Evolutionary conservation across 2,888 invertebrate species (phyloP).

Genomic region (Epicampocera succincta): DNA sequence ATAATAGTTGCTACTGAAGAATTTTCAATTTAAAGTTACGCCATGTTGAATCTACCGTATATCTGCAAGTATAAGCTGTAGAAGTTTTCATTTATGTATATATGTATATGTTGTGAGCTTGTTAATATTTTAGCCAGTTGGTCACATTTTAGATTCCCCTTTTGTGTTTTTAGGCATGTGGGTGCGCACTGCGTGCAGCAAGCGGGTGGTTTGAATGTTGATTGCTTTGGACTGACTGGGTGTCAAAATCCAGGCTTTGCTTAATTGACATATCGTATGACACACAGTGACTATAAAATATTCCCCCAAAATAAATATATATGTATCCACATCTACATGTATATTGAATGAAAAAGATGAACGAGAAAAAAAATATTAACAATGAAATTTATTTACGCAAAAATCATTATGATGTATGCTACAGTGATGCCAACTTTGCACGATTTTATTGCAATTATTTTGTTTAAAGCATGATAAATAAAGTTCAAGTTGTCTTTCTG

Average conservation of each 20-base stretch:
- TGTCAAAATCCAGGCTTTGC: slow-evolving; percentile 59
- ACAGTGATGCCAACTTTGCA: slow-evolving; percentile 33
- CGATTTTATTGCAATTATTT: no score
- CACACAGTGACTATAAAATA: slow-evolving; percentile 48
- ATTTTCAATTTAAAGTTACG: no score
- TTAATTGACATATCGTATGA: slow-evolving; percentile 68
- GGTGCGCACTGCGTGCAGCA: slow-evolving; percentile 1
- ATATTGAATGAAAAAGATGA: slow-evolving; percentile 4
- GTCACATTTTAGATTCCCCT: slow-evolving; percentile 11
- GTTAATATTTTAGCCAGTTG: neutral
- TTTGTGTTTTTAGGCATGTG: neutral
- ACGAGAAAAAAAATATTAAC: neutral
- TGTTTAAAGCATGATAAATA: no score
- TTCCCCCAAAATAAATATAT: slow-evolving; percentile 22
- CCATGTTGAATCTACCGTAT: no score
- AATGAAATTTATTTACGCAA: slow-evolving; percentile 27
- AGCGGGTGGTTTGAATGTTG: slow-evolving; percentile 33
- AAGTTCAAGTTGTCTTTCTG: no score
- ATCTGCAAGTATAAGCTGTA: no score
- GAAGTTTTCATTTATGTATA: no score
- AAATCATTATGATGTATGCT: slow-evolving; percentile 27
- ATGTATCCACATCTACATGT: slow-evolving; percentile 14
- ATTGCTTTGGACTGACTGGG: slow-evolving; percentile 46
- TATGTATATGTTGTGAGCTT: no score
- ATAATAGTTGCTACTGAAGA: no score